phyloP scores from a whole-genome alignment of 2,797 vertebrate species.

The Chelmon rostratus region DNA sequence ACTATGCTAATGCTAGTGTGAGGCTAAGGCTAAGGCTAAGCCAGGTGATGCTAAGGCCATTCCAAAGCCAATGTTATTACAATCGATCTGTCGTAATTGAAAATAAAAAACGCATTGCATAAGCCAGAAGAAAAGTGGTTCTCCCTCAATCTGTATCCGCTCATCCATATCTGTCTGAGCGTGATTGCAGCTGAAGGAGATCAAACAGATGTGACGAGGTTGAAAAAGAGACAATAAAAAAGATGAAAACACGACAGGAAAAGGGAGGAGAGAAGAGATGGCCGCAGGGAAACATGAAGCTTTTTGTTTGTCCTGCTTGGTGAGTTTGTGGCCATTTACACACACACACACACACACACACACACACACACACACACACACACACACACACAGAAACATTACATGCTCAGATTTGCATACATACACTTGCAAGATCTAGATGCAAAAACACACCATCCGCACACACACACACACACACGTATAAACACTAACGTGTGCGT shows the following conservation, averaged over 20 bases:
- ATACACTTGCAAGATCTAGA: not conserved
- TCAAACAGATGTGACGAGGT: slow-evolving; percentile 12
- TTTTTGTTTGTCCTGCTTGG: slow-evolving; percentile 19
- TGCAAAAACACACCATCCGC: not conserved
- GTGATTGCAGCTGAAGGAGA: slow-evolving; percentile 20
- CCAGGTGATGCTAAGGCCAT: too few species aligned
- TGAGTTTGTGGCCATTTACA: slow-evolving; percentile 6
- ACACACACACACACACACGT: not conserved
- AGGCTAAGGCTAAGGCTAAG: too few species aligned
- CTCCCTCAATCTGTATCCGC: not conserved
- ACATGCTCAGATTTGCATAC: not conserved
- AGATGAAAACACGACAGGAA: slow-evolving; percentile 8
- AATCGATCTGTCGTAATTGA: too few species aligned
- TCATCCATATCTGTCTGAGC: not conserved
- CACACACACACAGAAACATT: not conserved
- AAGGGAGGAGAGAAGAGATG: not conserved
- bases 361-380: not conserved
- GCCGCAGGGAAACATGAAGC: slow-evolving; percentile 24
- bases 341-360: not conserved
- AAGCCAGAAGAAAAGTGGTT: too few species aligned
- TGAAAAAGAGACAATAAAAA: slow-evolving; percentile 35
- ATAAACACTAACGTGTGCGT: not conserved
- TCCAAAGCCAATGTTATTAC: too few species aligned
- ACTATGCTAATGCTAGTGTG: too few species aligned
- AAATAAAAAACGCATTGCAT: too few species aligned